Evolutionary conservation across 2,797 vertebrate species (phyloP).

Genomic region (Momotus momota): DNA sequence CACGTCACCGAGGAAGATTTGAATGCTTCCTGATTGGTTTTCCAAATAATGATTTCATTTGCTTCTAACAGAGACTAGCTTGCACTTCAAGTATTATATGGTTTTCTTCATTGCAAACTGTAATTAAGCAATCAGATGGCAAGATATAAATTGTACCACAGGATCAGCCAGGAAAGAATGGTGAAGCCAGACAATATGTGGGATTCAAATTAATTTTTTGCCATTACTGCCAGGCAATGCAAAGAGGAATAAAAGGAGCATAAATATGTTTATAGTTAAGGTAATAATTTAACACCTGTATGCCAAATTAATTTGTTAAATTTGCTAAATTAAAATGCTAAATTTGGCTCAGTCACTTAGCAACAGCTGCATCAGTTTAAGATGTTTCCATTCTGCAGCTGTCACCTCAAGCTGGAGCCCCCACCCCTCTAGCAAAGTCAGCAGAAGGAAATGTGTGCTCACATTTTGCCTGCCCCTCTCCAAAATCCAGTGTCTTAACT

Average conservation of each 20-base stretch:
- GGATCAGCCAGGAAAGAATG: background rate
- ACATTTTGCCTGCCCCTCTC: background rate
- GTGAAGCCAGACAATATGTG: background rate
- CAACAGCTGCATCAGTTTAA: constrained; percentile 53
- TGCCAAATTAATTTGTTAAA: background rate
- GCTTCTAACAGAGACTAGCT: background rate
- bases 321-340: constrained; percentile 27
- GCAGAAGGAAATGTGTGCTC: background rate
- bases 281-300: constrained; percentile 6
- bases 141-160: background rate
- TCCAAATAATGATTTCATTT: constrained; percentile 27
- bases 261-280: background rate
- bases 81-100: background rate
- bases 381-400: background rate
- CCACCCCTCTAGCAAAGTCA: background rate
- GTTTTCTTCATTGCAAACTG: constrained; percentile 3
- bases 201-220: background rate
- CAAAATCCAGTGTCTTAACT: background rate
- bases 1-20: background rate
- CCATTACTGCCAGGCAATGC: background rate
- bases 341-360: constrained; percentile 51
- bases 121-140: constrained; percentile 32
- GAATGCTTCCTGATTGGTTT: constrained; percentile 47
- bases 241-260: background rate
- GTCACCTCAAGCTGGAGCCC: background rate